Conservation (phyloP, 2,113 vertebrate species). For the Coptodon bakossiorum region DNA sequence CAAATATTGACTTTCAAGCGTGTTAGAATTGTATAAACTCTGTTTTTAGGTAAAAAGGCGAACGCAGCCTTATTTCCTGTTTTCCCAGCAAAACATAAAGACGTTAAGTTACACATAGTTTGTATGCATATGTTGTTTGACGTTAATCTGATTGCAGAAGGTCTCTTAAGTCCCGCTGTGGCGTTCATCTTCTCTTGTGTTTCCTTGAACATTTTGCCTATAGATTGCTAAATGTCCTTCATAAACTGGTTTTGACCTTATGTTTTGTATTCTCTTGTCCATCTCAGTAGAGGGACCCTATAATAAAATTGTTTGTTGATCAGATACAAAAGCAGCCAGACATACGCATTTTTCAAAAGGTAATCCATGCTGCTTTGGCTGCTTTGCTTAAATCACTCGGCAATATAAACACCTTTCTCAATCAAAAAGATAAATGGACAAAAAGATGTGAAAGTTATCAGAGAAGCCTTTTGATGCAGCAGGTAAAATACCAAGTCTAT, state of each 20-base stretch:
- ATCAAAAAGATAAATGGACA: neutral
- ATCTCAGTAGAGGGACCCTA: neutral
- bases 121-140: neutral
- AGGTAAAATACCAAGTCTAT: neutral
- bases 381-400: neutral
- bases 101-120: neutral
- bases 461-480: neutral
- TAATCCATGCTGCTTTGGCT: neutral
- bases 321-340: neutral
- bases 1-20: neutral
- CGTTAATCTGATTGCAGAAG: neutral
- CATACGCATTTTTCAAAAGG: neutral
- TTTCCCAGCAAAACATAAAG: neutral
- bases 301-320: neutral
- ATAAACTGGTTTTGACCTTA: neutral
- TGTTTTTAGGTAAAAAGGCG: neutral
- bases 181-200: neutral
- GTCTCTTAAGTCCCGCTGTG: neutral
- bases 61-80: neutral
- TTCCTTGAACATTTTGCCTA: neutral
- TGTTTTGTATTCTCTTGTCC: neutral
- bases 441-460: neutral
- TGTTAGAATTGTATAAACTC: neutral
- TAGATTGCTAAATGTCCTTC: constrained; percentile 9
- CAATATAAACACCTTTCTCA: neutral